Evolutionary conservation across 1,140 invertebrate genomes (phyloP).

Genomic region (Magallana ariakensis): DNA sequence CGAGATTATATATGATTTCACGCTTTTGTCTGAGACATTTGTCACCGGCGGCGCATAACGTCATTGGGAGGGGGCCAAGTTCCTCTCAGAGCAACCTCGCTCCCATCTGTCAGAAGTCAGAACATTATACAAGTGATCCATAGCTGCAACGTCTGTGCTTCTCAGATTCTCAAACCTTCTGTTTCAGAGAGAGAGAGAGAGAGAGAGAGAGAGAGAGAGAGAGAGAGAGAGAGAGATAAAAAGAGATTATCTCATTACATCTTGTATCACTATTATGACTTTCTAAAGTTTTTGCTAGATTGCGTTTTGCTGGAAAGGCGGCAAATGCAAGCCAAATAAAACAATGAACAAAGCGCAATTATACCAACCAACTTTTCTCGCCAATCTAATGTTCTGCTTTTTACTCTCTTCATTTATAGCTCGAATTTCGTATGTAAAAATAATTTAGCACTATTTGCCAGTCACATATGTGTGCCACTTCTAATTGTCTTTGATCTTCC

Average conservation of each 20-base stretch:
- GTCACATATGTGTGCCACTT: not conserved
- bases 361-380: too few relatives aligned
- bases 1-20: not conserved
- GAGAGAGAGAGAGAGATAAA: too few relatives aligned
- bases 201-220: too few relatives aligned
- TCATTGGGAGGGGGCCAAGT: not conserved
- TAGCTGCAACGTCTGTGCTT: not conserved
- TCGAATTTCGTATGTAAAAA: not conserved
- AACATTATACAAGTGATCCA: not conserved
- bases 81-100: not conserved
- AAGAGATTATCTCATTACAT: too few relatives aligned
- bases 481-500: constrained; percentile 5
- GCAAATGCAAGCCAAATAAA: not conserved
- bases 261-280: too few relatives aligned
- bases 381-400: too few relatives aligned
- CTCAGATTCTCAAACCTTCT: too few relatives aligned
- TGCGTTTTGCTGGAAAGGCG: too few relatives aligned
- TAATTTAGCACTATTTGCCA: not conserved
- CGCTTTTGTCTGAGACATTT: not conserved
- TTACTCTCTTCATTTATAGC: too few relatives aligned
- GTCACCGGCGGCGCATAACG: not conserved
- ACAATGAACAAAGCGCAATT: too few relatives aligned
- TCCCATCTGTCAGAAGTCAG: not conserved
- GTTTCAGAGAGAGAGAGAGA: not conserved
- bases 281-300: too few relatives aligned